phyloP scores from a whole-genome alignment of 1,140 invertebrate species.

The Adoxophyes honmai region DNA sequence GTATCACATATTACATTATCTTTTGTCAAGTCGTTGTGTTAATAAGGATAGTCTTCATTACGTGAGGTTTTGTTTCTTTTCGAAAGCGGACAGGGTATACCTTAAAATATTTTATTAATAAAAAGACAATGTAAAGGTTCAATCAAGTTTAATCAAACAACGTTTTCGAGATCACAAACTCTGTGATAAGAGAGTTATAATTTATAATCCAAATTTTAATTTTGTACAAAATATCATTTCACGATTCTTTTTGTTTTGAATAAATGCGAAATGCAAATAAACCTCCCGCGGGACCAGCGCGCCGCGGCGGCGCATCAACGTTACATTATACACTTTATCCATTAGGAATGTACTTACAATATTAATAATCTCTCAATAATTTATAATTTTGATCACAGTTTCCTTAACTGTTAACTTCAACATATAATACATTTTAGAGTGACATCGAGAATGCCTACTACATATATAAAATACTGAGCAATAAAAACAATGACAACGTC shows the following conservation, averaged over 20 bases:
- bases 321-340: conserved; percentile 68
- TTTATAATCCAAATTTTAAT: conserved; percentile 63
- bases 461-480: conserved; percentile 74
- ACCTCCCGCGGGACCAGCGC: conserved; percentile 16
- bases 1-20: too few relatives aligned
- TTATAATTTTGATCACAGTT: conserved; percentile 77
- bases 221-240: conserved; percentile 76
- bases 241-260: conserved; percentile 56
- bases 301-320: conserved; percentile 34
- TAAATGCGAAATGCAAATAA: conserved; percentile 62
- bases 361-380: conserved; percentile 76
- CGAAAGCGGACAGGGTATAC: too few relatives aligned
- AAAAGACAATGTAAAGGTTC: conserved; percentile 38
- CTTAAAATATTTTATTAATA: too few relatives aligned
- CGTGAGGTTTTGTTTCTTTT: too few relatives aligned
- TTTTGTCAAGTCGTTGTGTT: too few relatives aligned
- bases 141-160: conserved; percentile 72
- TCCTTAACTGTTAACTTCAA: conserved; percentile 75
- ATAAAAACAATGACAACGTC: conserved; percentile 69
- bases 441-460: conserved; percentile 54
- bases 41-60: too few relatives aligned
- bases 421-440: conserved; percentile 72
- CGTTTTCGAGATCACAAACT: conserved; percentile 72
- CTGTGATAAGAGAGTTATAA: conserved; percentile 53
- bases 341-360: conserved; percentile 75